Percentiles rank a stretch among this genome's conserved stretches.
Evolutionary conservation across 2,888 invertebrate genomes (phyloP).

Genomic region (Thyatira batis): DNA sequence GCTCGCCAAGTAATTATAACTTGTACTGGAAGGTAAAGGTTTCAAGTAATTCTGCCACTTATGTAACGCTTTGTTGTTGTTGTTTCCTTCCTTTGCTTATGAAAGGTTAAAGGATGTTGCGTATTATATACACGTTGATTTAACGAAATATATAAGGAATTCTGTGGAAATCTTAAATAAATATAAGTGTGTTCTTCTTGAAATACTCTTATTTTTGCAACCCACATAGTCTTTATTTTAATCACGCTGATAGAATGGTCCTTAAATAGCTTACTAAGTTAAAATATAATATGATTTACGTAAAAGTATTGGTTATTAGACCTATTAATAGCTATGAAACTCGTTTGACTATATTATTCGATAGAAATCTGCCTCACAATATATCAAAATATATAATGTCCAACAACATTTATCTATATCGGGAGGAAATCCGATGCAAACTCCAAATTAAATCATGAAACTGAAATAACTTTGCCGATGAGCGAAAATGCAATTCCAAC

Average conservation of each 20-base stretch:
- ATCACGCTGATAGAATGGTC: no score
- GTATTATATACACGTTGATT: background rate
- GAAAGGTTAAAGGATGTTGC: background rate
- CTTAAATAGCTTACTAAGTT: no score
- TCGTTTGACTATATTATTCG: no score
- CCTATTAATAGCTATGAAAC: no score
- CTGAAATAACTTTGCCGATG: constrained; percentile 11
- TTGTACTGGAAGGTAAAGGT: background rate
- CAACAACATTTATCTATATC: background rate
- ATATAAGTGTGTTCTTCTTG: no score
- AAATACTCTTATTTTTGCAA: no score
- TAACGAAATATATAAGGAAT: background rate
- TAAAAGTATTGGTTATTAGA: no score
- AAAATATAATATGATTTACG: no score
- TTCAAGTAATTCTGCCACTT: background rate
- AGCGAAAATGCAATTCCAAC: constrained; percentile 11
- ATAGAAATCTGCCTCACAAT: background rate
- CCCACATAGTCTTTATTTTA: no score
- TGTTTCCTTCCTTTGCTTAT: background rate
- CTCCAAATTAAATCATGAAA: background rate
- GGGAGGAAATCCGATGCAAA: background rate
- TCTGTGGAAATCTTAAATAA: no score
- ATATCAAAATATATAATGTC: background rate
- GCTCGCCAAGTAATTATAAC: background rate
- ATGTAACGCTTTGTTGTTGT: background rate